Evolutionary conservation across 2,888 invertebrate genomes (phyloP), one percentile per base, ranked within the genome.

Genomic region (Thera britannica): DNA sequence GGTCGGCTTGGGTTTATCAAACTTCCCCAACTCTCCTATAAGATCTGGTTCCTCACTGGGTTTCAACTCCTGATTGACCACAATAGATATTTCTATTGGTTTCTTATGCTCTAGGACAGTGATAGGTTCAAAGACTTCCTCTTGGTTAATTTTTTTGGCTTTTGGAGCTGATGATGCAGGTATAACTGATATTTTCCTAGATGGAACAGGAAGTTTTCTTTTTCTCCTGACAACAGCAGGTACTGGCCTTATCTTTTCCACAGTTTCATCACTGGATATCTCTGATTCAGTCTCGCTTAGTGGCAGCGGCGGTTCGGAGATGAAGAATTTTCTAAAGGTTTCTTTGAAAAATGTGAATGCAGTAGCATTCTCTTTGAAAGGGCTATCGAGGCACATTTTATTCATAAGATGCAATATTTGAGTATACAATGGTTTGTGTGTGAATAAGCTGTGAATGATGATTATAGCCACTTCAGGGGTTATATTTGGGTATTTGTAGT

Each of bases 331-430:
- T 58, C 77, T 82, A 68, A 89, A 93, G 38, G 75, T 85, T 67
- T 91, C 85, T 79, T 89, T 90, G 63, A 94, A 92, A 74, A 81
- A 86, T 5, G 75, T 62, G 7, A 85, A 23, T 11, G 89, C 84
- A 72, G 86, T 83, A 38, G 79, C 72, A 72, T 94, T 93, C 55
- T 94, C 83, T 75, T 89, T 94, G 90, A 99, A 98, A 0, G 99
- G 99, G 55, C 96, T 95, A 23, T 97, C 96, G 59, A 99, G 88
- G 85, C 97, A 97, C 98, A 99, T 98, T 89, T 97, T 97, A 85
- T 99, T 99, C 98, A 99, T 98, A 62, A 99, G 94, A 90, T 99
- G 98, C 58, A 99, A 83, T 8, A 97, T 95, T 94, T 97, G 96
- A 0, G 95, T 96, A 83, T 99, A 99, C 86, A 99, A 97, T 78